These are phyloP conservation scores for Polypterus bichir DNA, from an alignment of 2,113 vertebrate species.

Conservation along the genomic window DNA sequence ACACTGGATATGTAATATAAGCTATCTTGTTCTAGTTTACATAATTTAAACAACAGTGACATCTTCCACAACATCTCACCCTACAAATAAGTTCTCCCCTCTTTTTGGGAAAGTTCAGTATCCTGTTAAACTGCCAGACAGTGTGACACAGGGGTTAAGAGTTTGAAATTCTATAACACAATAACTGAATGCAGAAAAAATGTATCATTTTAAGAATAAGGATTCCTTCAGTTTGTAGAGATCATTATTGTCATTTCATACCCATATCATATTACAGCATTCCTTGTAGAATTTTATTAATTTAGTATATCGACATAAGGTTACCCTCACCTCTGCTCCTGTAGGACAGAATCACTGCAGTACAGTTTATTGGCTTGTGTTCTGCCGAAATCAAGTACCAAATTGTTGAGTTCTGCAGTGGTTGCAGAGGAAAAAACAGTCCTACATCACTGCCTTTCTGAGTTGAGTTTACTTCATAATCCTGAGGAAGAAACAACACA, in stretches of 20 bases:
- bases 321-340: conserved; percentile 46
- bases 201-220: background rate
- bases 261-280: background rate
- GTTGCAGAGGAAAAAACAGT: conserved; percentile 57
- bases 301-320: background rate
- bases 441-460: conserved; percentile 57
- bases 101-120: too few species aligned
- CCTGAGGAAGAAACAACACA: too few species aligned
- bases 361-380: conserved; percentile 38
- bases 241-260: background rate
- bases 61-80: too few species aligned
- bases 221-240: background rate
- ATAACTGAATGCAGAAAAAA: background rate
- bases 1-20: too few species aligned
- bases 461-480: conserved; percentile 28
- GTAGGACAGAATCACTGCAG: conserved; percentile 66
- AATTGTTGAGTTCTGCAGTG: conserved; percentile 42
- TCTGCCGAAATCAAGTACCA: conserved; percentile 56
- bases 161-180: background rate
- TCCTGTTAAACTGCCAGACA: too few species aligned
- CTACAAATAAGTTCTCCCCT: too few species aligned
- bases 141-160: too few species aligned
- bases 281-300: background rate
- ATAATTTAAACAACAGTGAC: too few species aligned
- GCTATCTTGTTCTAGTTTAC: too few species aligned